Base-by-base conservation (phyloP, 2,113 vertebrate species). In the Callipepla squamata region DNA sequence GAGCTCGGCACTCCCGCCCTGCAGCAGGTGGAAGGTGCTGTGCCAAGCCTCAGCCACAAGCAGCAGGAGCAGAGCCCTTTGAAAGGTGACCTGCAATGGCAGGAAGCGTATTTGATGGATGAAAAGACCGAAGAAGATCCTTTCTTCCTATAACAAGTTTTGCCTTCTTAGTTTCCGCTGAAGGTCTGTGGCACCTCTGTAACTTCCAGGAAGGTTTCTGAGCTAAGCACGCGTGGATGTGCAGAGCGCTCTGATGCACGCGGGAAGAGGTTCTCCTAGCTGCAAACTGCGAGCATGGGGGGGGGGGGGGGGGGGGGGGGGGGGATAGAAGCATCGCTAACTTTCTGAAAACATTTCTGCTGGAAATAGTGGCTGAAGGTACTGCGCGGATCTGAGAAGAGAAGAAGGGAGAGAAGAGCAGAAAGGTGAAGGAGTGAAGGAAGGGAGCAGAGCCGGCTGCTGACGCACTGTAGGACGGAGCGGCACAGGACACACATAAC, bases 331-430 rank as follows among this genome's bases (percentile, higher is more conserved):
- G 5, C 4, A 7, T 9, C 2, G 28, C 3, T 10, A 6, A 7
- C 22, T 58, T 47, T 13, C 11, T 40, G 2, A 34, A 57, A 12
- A 2, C 0, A 3, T 20, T 2, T 8, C 1, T 62, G 21, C 3
- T 10, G 57, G 42, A 19, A 26, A 3, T 9, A 26, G 2, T 1
- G 5, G 30, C 11, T 26, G 2, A 2, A 48, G 6, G 3, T 32
- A 1, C 32, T 6, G 1, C 3, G 0, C 0, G 3, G 6, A 20
- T 3, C 2, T 4, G 3, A 2, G 6, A 20, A 11, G 11, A 10
- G 2, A 0, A 1, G 7, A 6, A 1, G 40, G 40, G 40, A 13
- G 13, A 40, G 40, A 40, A 40, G 13, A 40, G 40, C 40, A 40
- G 40, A 2, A 40, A 40, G 40, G 4, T 12, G 13, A 11, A 11